Evolutionary conservation across 1,140 invertebrate species (phyloP).

Genomic region (Halesus radiatus): DNA sequence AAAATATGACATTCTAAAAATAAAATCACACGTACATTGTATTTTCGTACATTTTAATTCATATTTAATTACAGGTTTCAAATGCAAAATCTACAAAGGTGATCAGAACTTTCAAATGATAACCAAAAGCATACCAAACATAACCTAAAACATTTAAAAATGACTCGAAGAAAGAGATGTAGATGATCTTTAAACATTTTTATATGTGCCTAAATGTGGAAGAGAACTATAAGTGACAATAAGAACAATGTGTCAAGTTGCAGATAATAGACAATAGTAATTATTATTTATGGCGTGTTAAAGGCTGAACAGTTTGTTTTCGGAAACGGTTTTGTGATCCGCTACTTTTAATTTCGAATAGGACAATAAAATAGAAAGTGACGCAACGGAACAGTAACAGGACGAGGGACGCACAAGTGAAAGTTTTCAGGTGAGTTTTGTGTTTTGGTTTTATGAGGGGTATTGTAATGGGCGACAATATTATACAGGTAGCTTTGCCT

Average conservation of each 20-base stretch:
- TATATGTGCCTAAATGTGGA: slow-evolving; percentile 19
- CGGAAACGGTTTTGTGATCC: slow-evolving; percentile 27
- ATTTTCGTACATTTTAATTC: background rate
- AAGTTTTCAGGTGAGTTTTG: slow-evolving; percentile 54
- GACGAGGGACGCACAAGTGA: slow-evolving; percentile 43
- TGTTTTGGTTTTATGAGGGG: slow-evolving; percentile 6
- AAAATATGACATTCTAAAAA: background rate
- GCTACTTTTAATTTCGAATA: slow-evolving; percentile 19
- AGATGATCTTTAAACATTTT: slow-evolving; percentile 52
- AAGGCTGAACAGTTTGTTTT: slow-evolving; percentile 39
- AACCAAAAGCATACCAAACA: slow-evolving; percentile 38
- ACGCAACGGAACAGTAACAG: slow-evolving; percentile 44
- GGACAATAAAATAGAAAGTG: slow-evolving; percentile 56
- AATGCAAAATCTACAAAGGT: slow-evolving; percentile 32
- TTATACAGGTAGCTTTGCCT: background rate
- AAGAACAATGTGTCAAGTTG: background rate
- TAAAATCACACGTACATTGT: too few species aligned
- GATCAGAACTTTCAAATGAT: slow-evolving; percentile 45
- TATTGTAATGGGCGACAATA: background rate
- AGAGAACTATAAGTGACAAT: background rate
- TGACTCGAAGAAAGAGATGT: slow-evolving; percentile 54
- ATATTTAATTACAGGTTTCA: slow-evolving; percentile 14
- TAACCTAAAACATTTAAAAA: slow-evolving; percentile 39
- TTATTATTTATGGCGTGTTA: slow-evolving; percentile 25
- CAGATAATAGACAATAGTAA: slow-evolving; percentile 2